Base-by-base conservation (phyloP, 2,113 vertebrate genomes). In the Halichoerus grypus region DNA sequence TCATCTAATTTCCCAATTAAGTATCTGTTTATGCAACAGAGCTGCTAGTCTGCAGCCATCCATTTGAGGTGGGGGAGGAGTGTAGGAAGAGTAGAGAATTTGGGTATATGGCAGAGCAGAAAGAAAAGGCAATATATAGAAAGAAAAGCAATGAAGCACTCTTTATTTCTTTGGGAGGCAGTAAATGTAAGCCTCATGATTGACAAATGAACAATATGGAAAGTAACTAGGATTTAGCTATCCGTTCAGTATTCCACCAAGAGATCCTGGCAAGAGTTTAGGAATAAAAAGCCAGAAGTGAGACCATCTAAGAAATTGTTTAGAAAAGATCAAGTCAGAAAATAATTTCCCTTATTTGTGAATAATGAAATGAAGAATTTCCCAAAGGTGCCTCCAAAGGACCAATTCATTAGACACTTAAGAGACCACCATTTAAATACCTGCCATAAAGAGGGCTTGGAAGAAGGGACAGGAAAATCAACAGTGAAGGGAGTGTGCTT, bases 301-400 rank as follows among this genome's bases (percentile, higher is more conserved):
- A 72, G 33, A 82, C 3, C 19, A 88, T 63, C 59, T 61, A 84
- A 65, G 28, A 83, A 77, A 53, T 21, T 88, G 31, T 71, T 93
- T 15, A 80, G 74, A 77, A 63, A 33, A 90, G 18, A 39, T 72
- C 21, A 67, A 88, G 10, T 53, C 61, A 79, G 80, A 94, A 93
- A 74, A 79, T 53, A 74, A 72, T 53, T 26, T 88, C 51, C 46
- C 24, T 90, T 14, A 49, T 76, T 22, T 79, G 31, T 71, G 28
- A 96, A 63, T 76, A 80, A 82, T 31, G 28, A 65, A 63, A 85
- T 46, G 9, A 91, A 87, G 63, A 46, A 63, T 83, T 93, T 69
- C 33, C 53, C 61, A 81, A 84, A 59, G 8, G 7, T 61, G 67
- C 1, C 22, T 61, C 36, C 61, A 65, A 82, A 88, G 22, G 82